Conservation (phyloP, 2,113 vertebrate species). For the Vulpes lagopus region DNA sequence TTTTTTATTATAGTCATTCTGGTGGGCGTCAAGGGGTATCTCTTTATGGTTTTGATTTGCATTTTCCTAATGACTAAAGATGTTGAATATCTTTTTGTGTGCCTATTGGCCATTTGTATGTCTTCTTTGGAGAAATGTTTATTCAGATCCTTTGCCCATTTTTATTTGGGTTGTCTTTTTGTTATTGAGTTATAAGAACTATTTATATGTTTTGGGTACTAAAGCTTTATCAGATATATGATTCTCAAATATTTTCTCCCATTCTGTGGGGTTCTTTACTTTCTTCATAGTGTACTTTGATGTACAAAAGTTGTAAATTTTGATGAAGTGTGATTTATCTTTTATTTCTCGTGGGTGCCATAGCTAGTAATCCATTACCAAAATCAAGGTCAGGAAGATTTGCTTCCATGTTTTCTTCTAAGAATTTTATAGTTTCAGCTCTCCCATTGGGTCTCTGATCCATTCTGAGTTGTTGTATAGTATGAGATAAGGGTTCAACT, state of each 20-base stretch:
- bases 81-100: background rate
- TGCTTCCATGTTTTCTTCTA: background rate
- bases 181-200: background rate
- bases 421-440: background rate
- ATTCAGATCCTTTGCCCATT: background rate
- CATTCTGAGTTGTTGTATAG: background rate
- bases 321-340: background rate
- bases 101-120: background rate
- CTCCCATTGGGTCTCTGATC: background rate
- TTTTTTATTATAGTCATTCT: background rate
- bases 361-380: background rate
- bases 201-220: background rate
- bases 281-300: background rate
- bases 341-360: background rate
- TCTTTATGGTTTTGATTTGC: conserved; percentile 16
- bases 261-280: background rate
- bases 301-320: background rate
- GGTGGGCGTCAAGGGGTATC: background rate
- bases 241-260: background rate
- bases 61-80: conserved; percentile 5
- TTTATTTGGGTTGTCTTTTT: background rate
- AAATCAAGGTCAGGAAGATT: background rate
- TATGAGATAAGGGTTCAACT: background rate
- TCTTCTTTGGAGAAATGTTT: background rate
- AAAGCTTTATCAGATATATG: background rate